Evolutionary conservation across 2,113 vertebrate genomes (phyloP), one percentile per base, ranked within the genome.

Genomic region (Pelusios castaneus): DNA sequence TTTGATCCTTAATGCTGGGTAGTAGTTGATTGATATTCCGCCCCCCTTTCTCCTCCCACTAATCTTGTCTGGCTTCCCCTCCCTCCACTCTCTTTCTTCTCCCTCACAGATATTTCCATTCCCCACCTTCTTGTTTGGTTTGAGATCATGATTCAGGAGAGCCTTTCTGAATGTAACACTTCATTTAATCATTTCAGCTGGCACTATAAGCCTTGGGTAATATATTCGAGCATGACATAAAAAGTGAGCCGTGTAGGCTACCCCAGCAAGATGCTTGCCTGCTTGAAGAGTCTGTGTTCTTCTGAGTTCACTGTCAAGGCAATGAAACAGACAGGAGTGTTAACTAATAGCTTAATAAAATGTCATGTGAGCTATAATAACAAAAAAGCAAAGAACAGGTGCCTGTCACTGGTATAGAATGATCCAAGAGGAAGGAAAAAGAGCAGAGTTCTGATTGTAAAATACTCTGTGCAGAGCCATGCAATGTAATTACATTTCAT

Each of bases 301-400:
- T 24, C 34, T 6, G 54, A 31, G 41, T n/a, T 9, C 58, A 12
- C 78, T 0, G 1, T 5, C 81, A 11, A 34, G 29, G 51, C 34
- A 1, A 52, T 1, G 31, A 41, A 76, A 34, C 0, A 0, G 76
- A 0, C 54, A 4, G 8, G 6, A 25, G 27, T 0, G 0, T 2
- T 19, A 0, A 0, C 2, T 0, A 9, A 21, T 5, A 3, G 34
- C 2, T 2, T 3, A 13, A 0, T 3, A 2, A 27, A n/a, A 1
- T 1, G 47, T 1, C 1, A 3, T 1, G 45, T 1, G 41, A 51
- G 38, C 13, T 1, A 19, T 1, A 0, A 0, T 1, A 27, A 31
- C 70, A 2, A 47, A 4, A 43, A 11, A 2, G 2, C 12, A 5
- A 63, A 58, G 25, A 29, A 8, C 79, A 17, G 41, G 55, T 25